Evolutionary conservation across 2,888 invertebrate genomes (phyloP), one percentile per base, ranked within the genome.

Genomic region (Dasypogon diadema): DNA sequence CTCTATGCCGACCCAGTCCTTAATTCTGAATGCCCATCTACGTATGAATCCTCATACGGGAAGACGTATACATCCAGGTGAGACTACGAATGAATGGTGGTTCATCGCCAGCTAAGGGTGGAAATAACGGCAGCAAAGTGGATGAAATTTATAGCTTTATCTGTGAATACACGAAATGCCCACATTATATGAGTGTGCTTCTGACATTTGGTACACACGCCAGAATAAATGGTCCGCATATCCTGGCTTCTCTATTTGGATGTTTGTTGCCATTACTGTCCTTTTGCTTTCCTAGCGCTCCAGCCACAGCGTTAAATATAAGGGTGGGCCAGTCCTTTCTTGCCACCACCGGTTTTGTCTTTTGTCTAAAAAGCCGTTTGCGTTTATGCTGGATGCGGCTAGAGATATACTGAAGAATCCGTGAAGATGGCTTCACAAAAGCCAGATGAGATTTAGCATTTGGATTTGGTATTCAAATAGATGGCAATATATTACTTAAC

Each of bases 401-500:
- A 26, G 54, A 70, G 70, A 37, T 70, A 18, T 12, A 16, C 54
- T 54, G 21, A 34, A 70, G 54, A 12, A 54, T 34, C 70, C 48
- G 12, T 8, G 14, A 68, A 68, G 22, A 48, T 48, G 65, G 8
- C 65, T 68, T 24, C 4, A 48, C 48, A 21, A 18, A 16, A 26
- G 21, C 22, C 60, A 58, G 42, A 58, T 74, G 74, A 60, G 22
- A 75, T 75, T 56, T 46, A 55, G 68, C 34, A 30, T 51, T 42
- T 26, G 30, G 42, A 76, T 76, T 75, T 74, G 51, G 60, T 68
- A 77, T 75, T 77, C 77, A 77, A 77, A 77, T 77, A 46, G 48
- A 58, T 24, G 37, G n/a, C 68, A 26, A 76, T 76, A 76, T 76
- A 76, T 76, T 76, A 77, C 63, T 77, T 74, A 77, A 77, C 77